Percentiles rank a stretch among this genome's conserved stretches.
phyloP scores from a whole-genome alignment of 2,797 vertebrate species.

The Steatocranus sp. region DNA sequence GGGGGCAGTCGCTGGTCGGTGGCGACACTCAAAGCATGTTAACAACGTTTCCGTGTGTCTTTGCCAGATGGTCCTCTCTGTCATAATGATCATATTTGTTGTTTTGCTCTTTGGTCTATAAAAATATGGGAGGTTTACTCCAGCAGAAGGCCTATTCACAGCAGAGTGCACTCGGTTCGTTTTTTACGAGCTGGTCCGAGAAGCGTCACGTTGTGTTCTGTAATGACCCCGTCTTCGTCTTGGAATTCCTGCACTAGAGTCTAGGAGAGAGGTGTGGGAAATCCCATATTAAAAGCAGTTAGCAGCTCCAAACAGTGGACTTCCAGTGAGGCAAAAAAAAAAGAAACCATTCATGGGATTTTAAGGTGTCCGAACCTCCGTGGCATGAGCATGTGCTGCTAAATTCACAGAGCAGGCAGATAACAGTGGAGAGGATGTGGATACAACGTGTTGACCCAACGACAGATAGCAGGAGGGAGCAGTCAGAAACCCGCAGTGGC shows the following conservation, averaged over 20 bases:
- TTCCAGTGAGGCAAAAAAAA: conserved; percentile 47
- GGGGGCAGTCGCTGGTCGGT: conserved; percentile 10
- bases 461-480: conserved; percentile 78
- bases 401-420: conserved; percentile 79
- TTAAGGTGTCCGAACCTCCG: conserved; percentile 54
- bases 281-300: conserved; percentile 17
- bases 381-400: conserved; percentile 74
- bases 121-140: conserved; percentile 88
- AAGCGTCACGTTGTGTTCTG: conserved; percentile 70
- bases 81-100: conserved; percentile 64
- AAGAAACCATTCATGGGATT: conserved; percentile 37
- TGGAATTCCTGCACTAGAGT: conserved; percentile 25
- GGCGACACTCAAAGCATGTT: conserved; percentile 6
- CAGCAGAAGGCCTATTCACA: conserved; percentile 88
- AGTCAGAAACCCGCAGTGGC: conserved; percentile 25
- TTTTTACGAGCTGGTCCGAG: conserved; percentile 55
- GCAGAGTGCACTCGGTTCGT: conserved; percentile 65
- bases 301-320: conserved; percentile 45
- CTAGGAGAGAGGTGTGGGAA: conserved; percentile 7
- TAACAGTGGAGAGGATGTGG: conserved; percentile 43
- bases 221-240: conserved; percentile 68
- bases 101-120: conserved; percentile 98
- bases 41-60: background rate
- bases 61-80: conserved; percentile 36
- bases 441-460: conserved; percentile 68